These are phyloP conservation scores for Propithecus deckenii DNA, from an alignment of 2,797 vertebrate genomes.

Conservation along the genomic window DNA sequence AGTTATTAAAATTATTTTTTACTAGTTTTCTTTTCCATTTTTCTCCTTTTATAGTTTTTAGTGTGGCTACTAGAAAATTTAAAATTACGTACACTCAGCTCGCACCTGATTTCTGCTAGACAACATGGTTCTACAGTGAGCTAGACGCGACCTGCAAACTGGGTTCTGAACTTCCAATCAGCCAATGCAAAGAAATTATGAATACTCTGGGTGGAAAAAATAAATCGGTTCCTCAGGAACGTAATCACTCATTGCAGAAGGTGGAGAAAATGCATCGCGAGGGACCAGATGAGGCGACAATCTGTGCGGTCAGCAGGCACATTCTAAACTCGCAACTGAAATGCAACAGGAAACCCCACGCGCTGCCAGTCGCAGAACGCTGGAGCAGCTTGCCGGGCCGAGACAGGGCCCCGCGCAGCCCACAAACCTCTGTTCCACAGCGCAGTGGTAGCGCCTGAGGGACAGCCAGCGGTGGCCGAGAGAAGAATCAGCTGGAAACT, in stretches of 20 bases:
- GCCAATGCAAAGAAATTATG: neutral
- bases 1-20: neutral
- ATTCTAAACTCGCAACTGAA: neutral
- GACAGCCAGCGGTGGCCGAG: neutral
- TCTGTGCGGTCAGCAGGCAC: neutral
- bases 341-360: too few species aligned
- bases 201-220: neutral
- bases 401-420: neutral
- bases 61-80: neutral
- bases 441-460: neutral
- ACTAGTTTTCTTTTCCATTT: neutral
- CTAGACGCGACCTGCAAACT: neutral
- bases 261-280: neutral
- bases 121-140: neutral
- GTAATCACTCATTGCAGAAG: neutral
- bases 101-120: neutral
- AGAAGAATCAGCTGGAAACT: neutral
- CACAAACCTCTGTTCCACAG: neutral
- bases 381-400: neutral
- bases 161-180: neutral
- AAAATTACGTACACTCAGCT: neutral
- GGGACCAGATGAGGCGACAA: neutral
- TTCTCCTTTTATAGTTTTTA: neutral
- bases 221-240: neutral
- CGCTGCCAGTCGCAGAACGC: rapidly evolving